phyloP scores from a whole-genome alignment of 2,797 vertebrate species.

The Cottoperca gobio region DNA sequence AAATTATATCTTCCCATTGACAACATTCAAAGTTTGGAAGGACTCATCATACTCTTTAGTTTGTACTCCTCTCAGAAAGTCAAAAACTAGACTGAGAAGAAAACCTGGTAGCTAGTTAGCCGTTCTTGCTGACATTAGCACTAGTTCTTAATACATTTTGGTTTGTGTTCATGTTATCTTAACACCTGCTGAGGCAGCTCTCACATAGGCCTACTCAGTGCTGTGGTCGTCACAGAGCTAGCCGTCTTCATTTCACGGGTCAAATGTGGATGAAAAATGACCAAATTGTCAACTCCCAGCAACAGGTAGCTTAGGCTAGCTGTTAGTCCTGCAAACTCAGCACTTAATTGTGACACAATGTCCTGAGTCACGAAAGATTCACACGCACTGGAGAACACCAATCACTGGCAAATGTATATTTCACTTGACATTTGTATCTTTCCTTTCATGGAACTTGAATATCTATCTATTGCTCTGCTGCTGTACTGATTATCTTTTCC shows the following conservation, averaged over 20 bases:
- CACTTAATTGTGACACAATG: background rate
- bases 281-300: background rate
- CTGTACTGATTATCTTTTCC: conserved; percentile 34
- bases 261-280: background rate
- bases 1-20: background rate
- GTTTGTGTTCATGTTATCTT: conserved; percentile 4
- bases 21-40: background rate
- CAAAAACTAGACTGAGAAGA: background rate
- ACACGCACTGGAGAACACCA: background rate
- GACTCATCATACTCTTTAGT: background rate
- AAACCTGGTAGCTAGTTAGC: background rate
- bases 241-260: background rate
- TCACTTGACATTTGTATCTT: background rate
- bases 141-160: background rate
- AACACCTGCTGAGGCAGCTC: background rate
- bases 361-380: background rate
- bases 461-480: conserved; percentile 25
- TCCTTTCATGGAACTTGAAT: background rate
- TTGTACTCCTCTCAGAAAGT: background rate
- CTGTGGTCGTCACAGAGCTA: background rate
- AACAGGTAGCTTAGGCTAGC: background rate
- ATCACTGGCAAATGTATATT: background rate
- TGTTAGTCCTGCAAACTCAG: background rate
- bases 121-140: background rate
- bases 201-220: background rate